These are phyloP conservation scores for Rhynchomys soricoides DNA, from an alignment of 2,113 vertebrate genomes.

Conservation along the genomic window DNA sequence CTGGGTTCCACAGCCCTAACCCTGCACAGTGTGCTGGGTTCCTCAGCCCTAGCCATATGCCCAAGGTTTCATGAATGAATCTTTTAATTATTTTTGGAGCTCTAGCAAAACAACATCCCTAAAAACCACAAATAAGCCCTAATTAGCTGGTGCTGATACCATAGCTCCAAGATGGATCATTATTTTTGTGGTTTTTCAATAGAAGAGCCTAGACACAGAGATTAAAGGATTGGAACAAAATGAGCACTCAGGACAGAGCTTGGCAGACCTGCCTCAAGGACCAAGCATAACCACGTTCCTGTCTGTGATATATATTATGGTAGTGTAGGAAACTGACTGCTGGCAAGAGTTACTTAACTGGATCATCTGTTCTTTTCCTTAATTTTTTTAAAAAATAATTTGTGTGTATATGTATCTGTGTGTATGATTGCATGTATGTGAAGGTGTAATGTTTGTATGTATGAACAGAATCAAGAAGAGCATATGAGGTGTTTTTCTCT, in stretches of 20 bases:
- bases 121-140: neutral
- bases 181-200: slow-evolving; percentile 36
- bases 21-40: too few relatives aligned
- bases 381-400: neutral
- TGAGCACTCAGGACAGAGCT: neutral
- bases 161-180: neutral
- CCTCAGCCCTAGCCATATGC: neutral
- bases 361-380: neutral
- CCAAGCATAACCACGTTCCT: neutral
- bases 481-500: neutral
- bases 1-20: too few relatives aligned
- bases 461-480: too few relatives aligned
- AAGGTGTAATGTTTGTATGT: too few relatives aligned
- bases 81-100: neutral
- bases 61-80: neutral
- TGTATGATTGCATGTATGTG: too few relatives aligned
- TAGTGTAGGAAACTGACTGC: slow-evolving; percentile 1
- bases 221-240: slow-evolving; percentile 41
- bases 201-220: slow-evolving; percentile 47
- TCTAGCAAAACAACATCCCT: neutral
- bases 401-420: neutral
- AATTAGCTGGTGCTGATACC: neutral
- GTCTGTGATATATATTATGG: rapidly evolving
- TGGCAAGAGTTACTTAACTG: neutral
- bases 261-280: neutral